These are phyloP conservation scores for Epistrophella euchroma DNA, from an alignment of 2,888 invertebrate genomes.

Conservation along the genomic window DNA sequence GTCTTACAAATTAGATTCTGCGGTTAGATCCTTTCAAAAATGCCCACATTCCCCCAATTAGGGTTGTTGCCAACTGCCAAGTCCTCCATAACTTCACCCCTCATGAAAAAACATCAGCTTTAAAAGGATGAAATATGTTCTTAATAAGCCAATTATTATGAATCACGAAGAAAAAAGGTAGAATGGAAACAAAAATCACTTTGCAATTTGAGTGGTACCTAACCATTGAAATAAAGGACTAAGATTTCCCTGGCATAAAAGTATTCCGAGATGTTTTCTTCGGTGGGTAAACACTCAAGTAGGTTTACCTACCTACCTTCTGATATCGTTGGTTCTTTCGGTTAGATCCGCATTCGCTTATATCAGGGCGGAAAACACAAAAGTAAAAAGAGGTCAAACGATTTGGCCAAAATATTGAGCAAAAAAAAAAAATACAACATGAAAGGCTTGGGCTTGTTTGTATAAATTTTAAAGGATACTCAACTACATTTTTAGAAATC, in stretches of 20 bases:
- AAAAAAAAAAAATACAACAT: conserved; percentile 14
- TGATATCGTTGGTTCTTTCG: background rate
- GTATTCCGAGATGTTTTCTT: conserved; percentile 60
- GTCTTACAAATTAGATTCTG: conserved; percentile 21
- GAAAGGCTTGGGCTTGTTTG: conserved; percentile 40
- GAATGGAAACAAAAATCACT: conserved; percentile 63
- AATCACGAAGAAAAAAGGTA: conserved; percentile 38
- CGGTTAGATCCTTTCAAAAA: conserved; percentile 19
- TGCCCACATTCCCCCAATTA: conserved; percentile 17
- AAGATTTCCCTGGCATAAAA: conserved; percentile 52
- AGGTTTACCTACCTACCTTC: conserved; percentile 28
- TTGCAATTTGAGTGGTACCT: conserved; percentile 44
- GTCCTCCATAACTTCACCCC: background rate
- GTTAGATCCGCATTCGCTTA: conserved; percentile 6
- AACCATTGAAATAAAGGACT: conserved; percentile 58
- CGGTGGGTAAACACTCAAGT: conserved; percentile 55
- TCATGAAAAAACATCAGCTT: conserved; percentile 44
- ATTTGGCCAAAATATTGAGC: conserved; percentile 27
- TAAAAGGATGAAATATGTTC: conserved; percentile 48
- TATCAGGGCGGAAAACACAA: background rate
- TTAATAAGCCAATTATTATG: conserved; percentile 73
- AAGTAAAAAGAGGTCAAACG: conserved; percentile 30
- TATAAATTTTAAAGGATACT: conserved; percentile 52
- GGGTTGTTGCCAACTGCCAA: background rate
- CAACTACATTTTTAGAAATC: conserved; percentile 56